Percentiles rank a stretch among this genome's conserved stretches.
phyloP scores from a whole-genome alignment of 2,888 invertebrate genomes.

The Cenopis cana region DNA sequence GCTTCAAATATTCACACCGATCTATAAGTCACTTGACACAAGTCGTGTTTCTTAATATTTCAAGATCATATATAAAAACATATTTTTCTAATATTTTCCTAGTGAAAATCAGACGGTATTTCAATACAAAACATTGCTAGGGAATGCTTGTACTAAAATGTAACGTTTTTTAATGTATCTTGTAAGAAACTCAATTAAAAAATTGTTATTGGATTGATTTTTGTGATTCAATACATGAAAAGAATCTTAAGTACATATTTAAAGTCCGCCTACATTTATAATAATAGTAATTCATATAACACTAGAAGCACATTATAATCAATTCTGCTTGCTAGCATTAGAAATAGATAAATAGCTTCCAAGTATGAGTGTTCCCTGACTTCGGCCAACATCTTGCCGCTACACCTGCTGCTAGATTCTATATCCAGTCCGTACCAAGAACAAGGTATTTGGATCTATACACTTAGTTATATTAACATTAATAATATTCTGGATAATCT shows the following conservation, averaged over 20 bases:
- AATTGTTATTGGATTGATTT: background rate
- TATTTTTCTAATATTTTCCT: constrained; percentile 31
- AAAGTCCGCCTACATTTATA: constrained; percentile 33
- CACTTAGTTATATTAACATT: constrained; percentile 45
- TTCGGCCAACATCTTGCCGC: background rate
- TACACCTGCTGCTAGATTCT: constrained; percentile 40
- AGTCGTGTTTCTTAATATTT: background rate
- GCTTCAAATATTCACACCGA: background rate
- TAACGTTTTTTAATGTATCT: background rate
- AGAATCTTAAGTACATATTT: background rate
- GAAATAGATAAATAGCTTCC: background rate
- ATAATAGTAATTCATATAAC: constrained; percentile 1
- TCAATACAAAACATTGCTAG: constrained; percentile 3
- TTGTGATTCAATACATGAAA: background rate
- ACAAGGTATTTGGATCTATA: constrained; percentile 51
- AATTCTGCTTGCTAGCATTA: constrained; percentile 11
- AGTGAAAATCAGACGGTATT: constrained; percentile 2
- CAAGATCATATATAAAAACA: background rate
- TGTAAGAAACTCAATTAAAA: constrained; percentile 2
- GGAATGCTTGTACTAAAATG: constrained; percentile 29
- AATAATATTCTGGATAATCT: constrained; percentile 7
- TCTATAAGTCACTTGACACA: constrained; percentile 1
- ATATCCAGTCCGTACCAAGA: constrained; percentile 48
- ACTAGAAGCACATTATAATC: constrained; percentile 16
- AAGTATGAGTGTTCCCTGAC: constrained; percentile 20